Evolutionary conservation across 2,888 invertebrate genomes (phyloP), one percentile per base, ranked within the genome.

Genomic region (Taphrorychus bicolor): DNA sequence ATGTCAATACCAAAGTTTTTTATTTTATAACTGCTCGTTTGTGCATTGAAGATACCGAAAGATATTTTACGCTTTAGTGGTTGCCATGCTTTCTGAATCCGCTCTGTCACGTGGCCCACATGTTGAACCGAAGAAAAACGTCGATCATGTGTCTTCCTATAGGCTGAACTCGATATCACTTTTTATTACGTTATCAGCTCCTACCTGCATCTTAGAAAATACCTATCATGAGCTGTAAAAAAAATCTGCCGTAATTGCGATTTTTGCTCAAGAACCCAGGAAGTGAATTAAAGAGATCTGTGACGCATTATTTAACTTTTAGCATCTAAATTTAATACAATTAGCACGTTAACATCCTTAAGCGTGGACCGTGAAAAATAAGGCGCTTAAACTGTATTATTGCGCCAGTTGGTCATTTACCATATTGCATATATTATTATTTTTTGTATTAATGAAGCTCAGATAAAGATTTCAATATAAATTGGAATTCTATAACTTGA

Each of bases 261-360:
- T 32, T 32, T 32, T 32, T 3, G 11, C 3, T 32, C 11, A 7
- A 32, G 11, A 32, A 32, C 11, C n/a, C 7, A 32, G 32, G 32
- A 7, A 2, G 32, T 32, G 11, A 11, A 32, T 1, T 32, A 2
- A 9, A 32, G 11, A 32, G 32, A 32, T 32, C 11, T 32, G 32
- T 32, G 32, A 32, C 11, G 32, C 32, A 32, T 32, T 32, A 32
- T 32, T 32, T 32, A 32, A 32, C 32, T 32, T 32, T 9, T 11
- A 11, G 32, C 32, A 32, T 16, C 16, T 14, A 7, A 45, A 17
- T 17, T 5, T 14, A 17, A 14, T 17, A 45, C 14, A n/a, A 45
- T 45, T 45, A 45, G 14, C 17, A 17, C 45, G 45, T 45, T 45
- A 45, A 14, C 45, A 45, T 45, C 45, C 17, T 45, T 45, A 45